Evolutionary conservation across 1,140 invertebrate species (phyloP).

Genomic region (silkworm (Bombyx mori)): ASM3026992v2 NC_085121.1:4312501-4313000

Average conservation of each 20-base stretch:
- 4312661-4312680: constrained; percentile 25
- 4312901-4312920: too few relatives aligned
- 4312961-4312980: too few relatives aligned
- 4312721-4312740: background rate
- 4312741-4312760: too few relatives aligned
- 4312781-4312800: too few relatives aligned
- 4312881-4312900: too few relatives aligned
- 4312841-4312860: too few relatives aligned
- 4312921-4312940: too few relatives aligned
- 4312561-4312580: constrained; percentile 33
- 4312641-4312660: constrained; percentile 23
- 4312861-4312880: too few relatives aligned
- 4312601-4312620: constrained; percentile 38
- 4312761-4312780: too few relatives aligned
- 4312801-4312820: too few relatives aligned
- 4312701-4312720: constrained; percentile 54
- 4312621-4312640: constrained; percentile 52
- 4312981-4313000: too few relatives aligned
- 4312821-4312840: constrained; percentile 5
- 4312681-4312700: constrained; percentile 46
- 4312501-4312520: constrained; percentile 30
- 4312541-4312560: constrained; percentile 15
- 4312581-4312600: constrained; percentile 49
- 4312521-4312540: constrained; percentile 27
- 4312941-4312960: too few relatives aligned